These are phyloP conservation scores for Ylistrum balloti DNA, from an alignment of 1,140 invertebrate genomes.

Conservation along the genomic window DNA sequence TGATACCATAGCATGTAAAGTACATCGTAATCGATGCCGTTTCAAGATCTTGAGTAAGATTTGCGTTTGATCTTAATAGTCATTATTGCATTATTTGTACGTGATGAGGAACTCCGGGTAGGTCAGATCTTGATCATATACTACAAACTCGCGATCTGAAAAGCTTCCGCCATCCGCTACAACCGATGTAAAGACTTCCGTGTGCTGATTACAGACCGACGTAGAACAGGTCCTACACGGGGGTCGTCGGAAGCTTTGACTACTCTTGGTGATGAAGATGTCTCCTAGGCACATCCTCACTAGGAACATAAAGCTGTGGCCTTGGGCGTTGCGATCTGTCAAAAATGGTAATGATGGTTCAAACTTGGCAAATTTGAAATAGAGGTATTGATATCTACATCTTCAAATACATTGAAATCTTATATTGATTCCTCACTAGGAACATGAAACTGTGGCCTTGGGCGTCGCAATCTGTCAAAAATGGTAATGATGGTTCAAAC, in stretches of 20 bases:
- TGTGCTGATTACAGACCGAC: constrained; percentile 37
- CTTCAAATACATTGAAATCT: too few relatives aligned
- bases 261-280: constrained; percentile 44
- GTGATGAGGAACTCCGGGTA: constrained; percentile 58
- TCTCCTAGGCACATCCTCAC: constrained; percentile 57
- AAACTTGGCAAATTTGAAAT: too few relatives aligned
- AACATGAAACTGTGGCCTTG: constrained; percentile 47
- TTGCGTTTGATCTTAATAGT: too few relatives aligned
- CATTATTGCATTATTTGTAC: constrained; percentile 48
- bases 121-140: constrained; percentile 54
- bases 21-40: too few relatives aligned
- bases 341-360: too few relatives aligned
- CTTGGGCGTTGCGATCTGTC: not conserved
- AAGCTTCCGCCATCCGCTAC: constrained; percentile 46
- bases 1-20: too few relatives aligned
- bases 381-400: too few relatives aligned
- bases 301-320: constrained; percentile 48
- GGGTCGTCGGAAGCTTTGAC: not conserved
- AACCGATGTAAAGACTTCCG: constrained; percentile 50
- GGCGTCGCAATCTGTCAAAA: not conserved
- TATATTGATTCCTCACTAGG: constrained; percentile 54
- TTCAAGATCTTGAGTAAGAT: too few relatives aligned
- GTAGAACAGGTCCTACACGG: constrained; percentile 49
- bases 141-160: constrained; percentile 49
- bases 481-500: too few relatives aligned